Evolutionary conservation across 2,113 vertebrate genomes (phyloP).

Genomic region (Festucalex cinctus): DNA sequence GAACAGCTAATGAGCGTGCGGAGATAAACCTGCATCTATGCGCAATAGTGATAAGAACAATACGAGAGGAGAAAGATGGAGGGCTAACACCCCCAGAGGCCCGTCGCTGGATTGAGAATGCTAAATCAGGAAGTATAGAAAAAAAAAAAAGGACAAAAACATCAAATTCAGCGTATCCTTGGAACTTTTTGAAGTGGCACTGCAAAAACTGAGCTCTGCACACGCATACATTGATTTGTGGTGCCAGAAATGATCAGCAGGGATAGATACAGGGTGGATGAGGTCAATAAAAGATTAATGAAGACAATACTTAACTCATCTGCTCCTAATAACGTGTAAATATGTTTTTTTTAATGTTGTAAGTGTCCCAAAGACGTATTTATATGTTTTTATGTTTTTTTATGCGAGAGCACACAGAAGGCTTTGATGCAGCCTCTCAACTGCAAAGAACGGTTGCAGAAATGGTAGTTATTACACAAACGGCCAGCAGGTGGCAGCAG

Average conservation of each 20-base stretch:
- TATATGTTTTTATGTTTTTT: too few species aligned
- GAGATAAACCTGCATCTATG: slow-evolving; percentile 34
- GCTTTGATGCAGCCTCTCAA: too few species aligned
- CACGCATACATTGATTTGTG: slow-evolving; percentile 13
- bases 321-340: too few species aligned
- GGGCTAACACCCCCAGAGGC: slow-evolving; percentile 26
- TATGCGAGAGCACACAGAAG: too few species aligned
- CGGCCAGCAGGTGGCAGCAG: too few species aligned
- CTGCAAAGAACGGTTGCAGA: too few species aligned
- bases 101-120: slow-evolving; percentile 24
- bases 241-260: slow-evolving; percentile 26
- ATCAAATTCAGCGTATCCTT: slow-evolving; percentile 27
- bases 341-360: too few species aligned
- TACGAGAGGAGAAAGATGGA: slow-evolving; percentile 38
- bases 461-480: too few species aligned
- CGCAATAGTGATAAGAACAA: slow-evolving; percentile 40
- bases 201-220: slow-evolving; percentile 5
- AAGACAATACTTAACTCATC: neutral
- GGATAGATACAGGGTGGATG: neutral
- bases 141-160: slow-evolving; percentile 23
- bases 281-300: neutral
- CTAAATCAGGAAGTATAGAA: slow-evolving; percentile 19
- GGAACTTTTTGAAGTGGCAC: slow-evolving; percentile 20
- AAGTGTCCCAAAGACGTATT: too few species aligned
- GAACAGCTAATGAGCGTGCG: slow-evolving; percentile 32